These are phyloP conservation scores for Gandaritis pyraliata DNA, from an alignment of 2,888 invertebrate species.

Conservation along the genomic window DNA sequence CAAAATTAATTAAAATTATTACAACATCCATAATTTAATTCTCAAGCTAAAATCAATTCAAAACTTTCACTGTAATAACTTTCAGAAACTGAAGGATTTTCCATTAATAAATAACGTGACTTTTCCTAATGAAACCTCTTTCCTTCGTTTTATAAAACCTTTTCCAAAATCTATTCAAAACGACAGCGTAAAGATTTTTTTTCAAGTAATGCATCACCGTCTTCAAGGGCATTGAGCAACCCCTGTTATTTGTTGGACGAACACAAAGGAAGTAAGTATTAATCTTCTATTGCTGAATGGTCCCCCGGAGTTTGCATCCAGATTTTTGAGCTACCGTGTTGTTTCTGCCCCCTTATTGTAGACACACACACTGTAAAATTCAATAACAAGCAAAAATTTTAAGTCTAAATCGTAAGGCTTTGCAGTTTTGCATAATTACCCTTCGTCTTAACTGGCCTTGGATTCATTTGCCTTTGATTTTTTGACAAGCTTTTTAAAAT, in stretches of 20 bases:
- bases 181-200: constrained; percentile 25
- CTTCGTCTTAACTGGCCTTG: too few species aligned
- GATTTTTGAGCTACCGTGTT: constrained; percentile 66
- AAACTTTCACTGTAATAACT: background rate
- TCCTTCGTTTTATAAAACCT: constrained; percentile 23
- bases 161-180: constrained; percentile 35
- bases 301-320: constrained; percentile 76
- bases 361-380: constrained; percentile 35
- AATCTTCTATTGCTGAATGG: constrained; percentile 72
- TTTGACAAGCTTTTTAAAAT: too few species aligned
- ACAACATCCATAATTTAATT: background rate
- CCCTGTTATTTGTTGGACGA: constrained; percentile 61
- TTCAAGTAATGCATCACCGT: constrained; percentile 68
- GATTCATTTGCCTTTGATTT: too few species aligned
- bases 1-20: background rate
- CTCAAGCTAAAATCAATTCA: constrained; percentile 2
- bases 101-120: constrained; percentile 34
- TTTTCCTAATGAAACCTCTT: constrained; percentile 41
- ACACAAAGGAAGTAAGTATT: constrained; percentile 77
- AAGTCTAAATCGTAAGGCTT: too few species aligned
- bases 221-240: constrained; percentile 52
- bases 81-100: background rate
- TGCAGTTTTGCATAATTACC: too few species aligned
- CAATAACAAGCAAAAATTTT: background rate
- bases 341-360: constrained; percentile 50